A percentile compares a stretch with the other conserved stretches of the same genome.
phyloP scores from a whole-genome alignment of 2,888 invertebrate species.

The Caenorhabditis sinica region DNA sequence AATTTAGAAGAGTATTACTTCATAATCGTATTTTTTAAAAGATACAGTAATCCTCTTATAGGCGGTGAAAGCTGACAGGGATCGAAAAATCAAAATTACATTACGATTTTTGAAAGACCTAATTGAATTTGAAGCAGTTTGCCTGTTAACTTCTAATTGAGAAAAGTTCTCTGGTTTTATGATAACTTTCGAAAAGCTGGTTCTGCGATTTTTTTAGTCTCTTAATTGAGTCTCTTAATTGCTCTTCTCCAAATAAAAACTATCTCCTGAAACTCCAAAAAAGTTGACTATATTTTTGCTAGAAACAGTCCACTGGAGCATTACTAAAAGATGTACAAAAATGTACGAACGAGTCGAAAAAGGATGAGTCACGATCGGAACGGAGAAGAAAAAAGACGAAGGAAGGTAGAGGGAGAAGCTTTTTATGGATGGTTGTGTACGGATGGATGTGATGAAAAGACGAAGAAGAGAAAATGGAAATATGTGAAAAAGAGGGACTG shows the following conservation, averaged over 20 bases:
- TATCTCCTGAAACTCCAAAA: no score
- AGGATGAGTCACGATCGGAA: constrained; percentile 31
- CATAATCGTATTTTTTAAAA: constrained; percentile 22
- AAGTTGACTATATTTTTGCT: neutral
- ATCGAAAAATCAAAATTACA: constrained; percentile 23
- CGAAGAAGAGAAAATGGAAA: neutral
- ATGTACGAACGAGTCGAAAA: neutral
- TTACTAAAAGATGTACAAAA: constrained; percentile 43
- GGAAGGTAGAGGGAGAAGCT: constrained; percentile 21
- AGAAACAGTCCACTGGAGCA: neutral
- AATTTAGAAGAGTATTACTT: constrained; percentile 31
- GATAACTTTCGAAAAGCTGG: no score
- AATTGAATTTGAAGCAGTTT: neutral
- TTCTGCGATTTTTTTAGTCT: no score
- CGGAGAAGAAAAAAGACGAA: constrained; percentile 23
- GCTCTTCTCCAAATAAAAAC: no score
- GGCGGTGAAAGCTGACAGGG: neutral
- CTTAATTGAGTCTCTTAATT: no score
- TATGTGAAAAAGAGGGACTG: constrained; percentile 14
- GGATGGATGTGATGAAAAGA: neutral
- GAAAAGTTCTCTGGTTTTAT: no score
- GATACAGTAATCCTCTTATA: constrained; percentile 38
- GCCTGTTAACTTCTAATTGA: no score
- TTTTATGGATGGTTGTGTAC: constrained; percentile 38
- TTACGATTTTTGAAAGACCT: neutral